Base-by-base conservation (phyloP, 2,888 invertebrate species). In the Ferdinandea cuprea region DNA sequence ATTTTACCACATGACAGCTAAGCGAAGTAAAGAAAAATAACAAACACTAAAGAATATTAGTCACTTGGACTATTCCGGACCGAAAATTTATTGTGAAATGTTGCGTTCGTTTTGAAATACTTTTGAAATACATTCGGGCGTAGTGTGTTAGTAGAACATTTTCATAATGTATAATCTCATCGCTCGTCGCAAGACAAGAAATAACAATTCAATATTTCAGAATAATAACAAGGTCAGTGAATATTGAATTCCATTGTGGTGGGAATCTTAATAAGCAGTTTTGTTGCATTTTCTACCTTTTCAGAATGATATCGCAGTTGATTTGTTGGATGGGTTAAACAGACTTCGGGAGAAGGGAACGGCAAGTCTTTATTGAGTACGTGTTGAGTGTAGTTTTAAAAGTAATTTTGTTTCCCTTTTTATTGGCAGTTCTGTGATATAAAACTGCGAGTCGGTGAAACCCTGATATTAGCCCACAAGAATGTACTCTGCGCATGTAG, bases 401-500 rank as follows among this genome's bases (percentile, higher is more conserved):
- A 0, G 13, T 15, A 15, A 28, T 28, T 28, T 50, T 1, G 9
- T 8, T 32, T 40, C 32, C 9, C 35, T 32, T 5, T 17, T 37
- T 32, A 1, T 44, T 21, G 21, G 13, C 17, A 88, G 87, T 87
- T 86, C 50, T 87, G 86, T 44, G 88, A 88, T 85, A 85, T 88
- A 1, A 85, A 65, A 5, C 30, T 88, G 9, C 71, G 66, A 44
- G 86, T 85, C 35, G 85, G 68, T 7, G 85, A 85, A 52, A 66
- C 78, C 1, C 63, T 79, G 9, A 86, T 88, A 42, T 69, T 58
- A 21, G 88, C 86, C 1, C 88, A 88, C 44, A 87, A 86, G 30
- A 87, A 86, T 71, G 85, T 88, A n/a, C 79, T 88, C 37, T 87
- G 87, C 5, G 87, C 87, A 5, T 87, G 86, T 19, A 88, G 88